Evolutionary conservation across 2,797 vertebrate species (phyloP).

Genomic region (Paratrypauchen microcephalus): DNA sequence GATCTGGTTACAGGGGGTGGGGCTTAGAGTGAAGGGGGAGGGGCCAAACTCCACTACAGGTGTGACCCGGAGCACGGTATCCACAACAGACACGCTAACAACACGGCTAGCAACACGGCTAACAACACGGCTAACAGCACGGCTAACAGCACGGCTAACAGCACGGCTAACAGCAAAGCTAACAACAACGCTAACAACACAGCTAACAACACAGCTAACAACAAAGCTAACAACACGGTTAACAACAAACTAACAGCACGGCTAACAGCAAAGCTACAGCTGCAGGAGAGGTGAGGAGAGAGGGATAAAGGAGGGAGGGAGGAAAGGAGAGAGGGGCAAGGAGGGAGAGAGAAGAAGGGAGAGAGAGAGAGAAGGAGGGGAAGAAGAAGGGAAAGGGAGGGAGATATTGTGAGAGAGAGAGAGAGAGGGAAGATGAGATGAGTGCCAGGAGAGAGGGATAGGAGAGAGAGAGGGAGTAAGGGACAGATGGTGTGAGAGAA

Average conservation of each 20-base stretch:
- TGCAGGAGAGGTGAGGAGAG: slow-evolving; percentile 72
- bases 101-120: background rate
- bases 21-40: slow-evolving; percentile 47
- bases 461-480: too few species aligned
- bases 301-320: slow-evolving; percentile 7
- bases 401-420: too few species aligned
- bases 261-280: slow-evolving; percentile 15
- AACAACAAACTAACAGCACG: background rate
- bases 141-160: slow-evolving; percentile 7
- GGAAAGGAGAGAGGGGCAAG: slow-evolving; percentile 70
- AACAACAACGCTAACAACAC: background rate
- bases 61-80: slow-evolving; percentile 53
- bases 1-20: slow-evolving; percentile 56
- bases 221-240: background rate
- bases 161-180: slow-evolving; percentile 3
- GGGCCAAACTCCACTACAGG: slow-evolving; percentile 58
- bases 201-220: slow-evolving; percentile 15
- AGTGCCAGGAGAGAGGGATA: too few species aligned
- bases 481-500: too few species aligned
- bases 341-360: slow-evolving; percentile 57
- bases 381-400: too few species aligned
- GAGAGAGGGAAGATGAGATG: too few species aligned
- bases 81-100: slow-evolving; percentile 9
- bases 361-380: background rate
- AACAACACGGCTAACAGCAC: slow-evolving; percentile 43